phyloP scores from a whole-genome alignment of 1,140 invertebrate genomes.

The Zaprionus davidi region DNA sequence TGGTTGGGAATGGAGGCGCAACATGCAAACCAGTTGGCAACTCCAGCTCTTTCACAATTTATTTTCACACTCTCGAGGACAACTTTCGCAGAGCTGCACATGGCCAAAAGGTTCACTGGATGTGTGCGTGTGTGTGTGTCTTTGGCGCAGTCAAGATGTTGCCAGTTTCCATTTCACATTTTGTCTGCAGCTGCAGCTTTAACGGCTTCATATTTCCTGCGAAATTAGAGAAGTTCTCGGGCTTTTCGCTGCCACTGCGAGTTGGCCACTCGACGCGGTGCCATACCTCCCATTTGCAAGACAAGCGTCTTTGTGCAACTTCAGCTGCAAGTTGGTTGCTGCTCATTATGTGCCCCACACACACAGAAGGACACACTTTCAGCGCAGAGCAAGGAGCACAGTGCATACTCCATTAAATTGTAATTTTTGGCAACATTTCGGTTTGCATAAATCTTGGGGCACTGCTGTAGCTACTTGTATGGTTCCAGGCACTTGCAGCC shows the following conservation, averaged over 20 bases:
- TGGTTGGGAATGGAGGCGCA: slow-evolving; percentile 5
- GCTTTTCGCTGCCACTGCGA: slow-evolving; percentile 66
- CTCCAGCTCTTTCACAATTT: slow-evolving; percentile 75
- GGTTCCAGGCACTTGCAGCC: background rate
- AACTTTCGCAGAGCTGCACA: slow-evolving; percentile 65
- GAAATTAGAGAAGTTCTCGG: slow-evolving; percentile 77
- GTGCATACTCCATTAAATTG: slow-evolving; percentile 79
- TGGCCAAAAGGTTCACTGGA: slow-evolving; percentile 39
- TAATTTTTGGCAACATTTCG: slow-evolving; percentile 83
- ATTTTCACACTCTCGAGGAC: slow-evolving; percentile 82
- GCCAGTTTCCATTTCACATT: slow-evolving; percentile 60
- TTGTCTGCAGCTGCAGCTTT: slow-evolving; percentile 75
- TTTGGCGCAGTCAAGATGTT: slow-evolving; percentile 74
- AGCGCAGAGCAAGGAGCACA: slow-evolving; percentile 28
- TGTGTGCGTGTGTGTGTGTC: slow-evolving; percentile 41
- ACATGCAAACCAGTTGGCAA: slow-evolving; percentile 72
- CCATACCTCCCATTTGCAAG: background rate
- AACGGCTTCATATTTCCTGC: slow-evolving; percentile 83
- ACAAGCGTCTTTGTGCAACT: slow-evolving; percentile 53
- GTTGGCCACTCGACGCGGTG: slow-evolving; percentile 42
- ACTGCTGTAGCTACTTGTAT: slow-evolving; percentile 42
- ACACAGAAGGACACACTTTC: slow-evolving; percentile 10
- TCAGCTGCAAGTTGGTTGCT: slow-evolving; percentile 58
- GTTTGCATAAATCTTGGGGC: slow-evolving; percentile 78
- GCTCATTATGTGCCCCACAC: slow-evolving; percentile 70